Conservation (phyloP, 2,888 invertebrate species). For the Phengaris arion region DNA sequence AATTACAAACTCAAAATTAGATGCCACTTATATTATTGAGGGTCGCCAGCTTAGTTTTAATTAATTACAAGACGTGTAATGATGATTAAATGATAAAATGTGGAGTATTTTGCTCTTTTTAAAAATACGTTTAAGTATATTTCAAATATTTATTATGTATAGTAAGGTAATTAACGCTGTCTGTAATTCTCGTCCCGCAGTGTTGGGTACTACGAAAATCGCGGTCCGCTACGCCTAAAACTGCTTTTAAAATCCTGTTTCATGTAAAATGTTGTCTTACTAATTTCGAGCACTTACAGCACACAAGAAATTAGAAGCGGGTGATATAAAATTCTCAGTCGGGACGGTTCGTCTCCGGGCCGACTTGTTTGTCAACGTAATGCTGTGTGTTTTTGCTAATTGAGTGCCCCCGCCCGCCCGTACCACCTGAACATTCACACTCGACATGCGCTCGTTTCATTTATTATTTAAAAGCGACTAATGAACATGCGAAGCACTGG, state of each 20-base stretch:
- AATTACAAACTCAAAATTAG: conserved; percentile 46
- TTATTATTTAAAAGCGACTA: conserved; percentile 59
- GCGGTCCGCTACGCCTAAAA: background rate
- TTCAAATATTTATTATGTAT: too few species aligned
- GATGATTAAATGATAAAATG: background rate
- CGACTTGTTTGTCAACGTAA: conserved; percentile 75
- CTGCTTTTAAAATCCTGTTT: background rate
- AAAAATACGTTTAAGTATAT: too few species aligned
- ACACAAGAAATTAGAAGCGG: conserved; percentile 20
- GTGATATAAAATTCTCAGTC: conserved; percentile 23
- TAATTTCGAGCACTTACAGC: conserved; percentile 14
- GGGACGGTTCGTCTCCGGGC: conserved; percentile 51
- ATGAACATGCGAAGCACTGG: conserved; percentile 48
- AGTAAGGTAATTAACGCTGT: too few species aligned
- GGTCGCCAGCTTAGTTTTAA: conserved; percentile 12
- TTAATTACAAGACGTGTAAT: conserved; percentile 8
- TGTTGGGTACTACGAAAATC: background rate
- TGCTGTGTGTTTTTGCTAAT: conserved; percentile 78
- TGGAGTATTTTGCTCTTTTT: too few species aligned
- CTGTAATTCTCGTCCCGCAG: too few species aligned
- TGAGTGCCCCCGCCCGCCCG: conserved; percentile 64
- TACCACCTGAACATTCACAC: conserved; percentile 52
- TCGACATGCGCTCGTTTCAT: conserved; percentile 48
- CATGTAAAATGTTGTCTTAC: conserved; percentile 13
- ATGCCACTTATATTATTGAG: conserved; percentile 25